Base-by-base conservation (phyloP, 2,797 vertebrate species). In the Masticophis lateralis region DNA sequence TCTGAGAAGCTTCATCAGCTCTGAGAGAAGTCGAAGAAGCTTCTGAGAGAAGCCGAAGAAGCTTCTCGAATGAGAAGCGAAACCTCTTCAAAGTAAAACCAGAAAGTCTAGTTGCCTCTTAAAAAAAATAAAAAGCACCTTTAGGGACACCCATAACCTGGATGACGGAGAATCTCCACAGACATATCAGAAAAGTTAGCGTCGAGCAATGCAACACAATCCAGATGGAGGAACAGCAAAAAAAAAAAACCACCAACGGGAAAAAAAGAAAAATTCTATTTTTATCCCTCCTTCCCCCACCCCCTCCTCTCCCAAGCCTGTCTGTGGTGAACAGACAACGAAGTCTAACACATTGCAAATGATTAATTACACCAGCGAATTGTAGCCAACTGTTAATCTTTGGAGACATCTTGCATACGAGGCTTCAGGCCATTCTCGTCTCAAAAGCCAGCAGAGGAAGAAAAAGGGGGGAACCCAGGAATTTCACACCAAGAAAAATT, bases 171-270 rank as follows among this genome's bases (percentile, higher is more conserved):
- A 63, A 63, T 63, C 27, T 63, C 27, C 61, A 63, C 11, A 28
- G 61, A 63, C 27, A 28, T 94, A 90, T 63, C 16, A 93, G 92
- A 91, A 93, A 87, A 92, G 60, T 92, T 92, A 94, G 90, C 91
- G 87, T 92, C 87, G 0, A 96, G 93, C 20, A 93, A 92, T 95
- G 95, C 96, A 97, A 90, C 92, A 89, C 91, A 94, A 95, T 94
- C 96, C 96, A 97, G 96, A 97, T 91, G 96, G 96, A 96, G 95
- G 91, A 96, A 94, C 95, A 94, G 92, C 91, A 96, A 87, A 74
- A 8, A 32, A 66, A 69, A 87, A 53, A 53, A 53, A 53, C 10
- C 16, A 47, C 18, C 10, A 22, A 11, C 1, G 3, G 61, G 8
- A 20, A 43, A 79, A 47, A 47, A 83, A 37, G 16, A 37, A 20